Conservation (phyloP, 2,113 vertebrate species). For the Dicrurus megarhynchus region DNA sequence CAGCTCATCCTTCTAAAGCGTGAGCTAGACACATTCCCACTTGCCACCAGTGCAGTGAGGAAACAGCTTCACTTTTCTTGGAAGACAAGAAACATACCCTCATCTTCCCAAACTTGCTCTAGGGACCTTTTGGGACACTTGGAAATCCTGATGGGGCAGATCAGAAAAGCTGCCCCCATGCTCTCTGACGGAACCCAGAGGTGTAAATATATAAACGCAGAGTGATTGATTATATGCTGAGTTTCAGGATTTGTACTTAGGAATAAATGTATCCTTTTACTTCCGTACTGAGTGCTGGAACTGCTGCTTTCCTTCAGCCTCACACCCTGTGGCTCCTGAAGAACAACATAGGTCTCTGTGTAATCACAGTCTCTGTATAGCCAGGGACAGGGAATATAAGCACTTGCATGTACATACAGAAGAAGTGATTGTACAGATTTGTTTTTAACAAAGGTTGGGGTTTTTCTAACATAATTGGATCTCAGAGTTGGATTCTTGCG, state of each 20-base stretch:
- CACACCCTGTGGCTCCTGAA: not conserved
- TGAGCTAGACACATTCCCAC: not conserved
- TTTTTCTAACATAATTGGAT: not conserved
- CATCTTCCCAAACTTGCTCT: not conserved
- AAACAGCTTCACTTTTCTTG: not conserved
- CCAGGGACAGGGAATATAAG: not conserved
- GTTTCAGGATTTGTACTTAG: conserved; percentile 44
- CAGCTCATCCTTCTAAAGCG: not conserved
- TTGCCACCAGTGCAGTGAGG: not conserved
- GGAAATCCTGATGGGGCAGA: not conserved
- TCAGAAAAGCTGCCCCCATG: not conserved
- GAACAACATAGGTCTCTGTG: not conserved
- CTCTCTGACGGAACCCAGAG: conserved; percentile 39
- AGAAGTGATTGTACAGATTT: not conserved
- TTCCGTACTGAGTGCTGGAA: not conserved
- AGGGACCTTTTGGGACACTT: not conserved
- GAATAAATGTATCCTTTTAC: conserved; percentile 33
- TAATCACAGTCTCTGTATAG: not conserved
- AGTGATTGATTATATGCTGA: conserved; percentile 42
- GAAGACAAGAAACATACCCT: not conserved
- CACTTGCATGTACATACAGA: not conserved
- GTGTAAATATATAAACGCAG: conserved; percentile 33
- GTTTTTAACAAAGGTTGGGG: not conserved
- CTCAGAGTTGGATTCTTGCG: not conserved
- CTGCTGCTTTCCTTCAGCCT: conserved; percentile 40